Evolutionary conservation across 2,797 vertebrate genomes (phyloP), one percentile per base, ranked within the genome.

Genomic region (Channa striata): DNA sequence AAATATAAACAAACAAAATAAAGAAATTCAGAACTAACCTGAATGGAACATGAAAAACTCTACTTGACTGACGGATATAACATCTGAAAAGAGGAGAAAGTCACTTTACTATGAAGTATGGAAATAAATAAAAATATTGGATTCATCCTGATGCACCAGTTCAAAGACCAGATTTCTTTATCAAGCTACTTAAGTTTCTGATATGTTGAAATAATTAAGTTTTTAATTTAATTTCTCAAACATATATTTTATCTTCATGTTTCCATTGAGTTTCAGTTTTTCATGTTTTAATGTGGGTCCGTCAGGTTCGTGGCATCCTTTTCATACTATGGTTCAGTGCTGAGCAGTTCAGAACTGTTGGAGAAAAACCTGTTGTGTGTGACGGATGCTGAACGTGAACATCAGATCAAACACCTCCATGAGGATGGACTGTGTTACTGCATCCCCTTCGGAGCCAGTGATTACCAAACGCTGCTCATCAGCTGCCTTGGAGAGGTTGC

Each of bases 261-360:
- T 30, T 30, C n/a, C n/a, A n/a, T 8, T 14, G 0, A 11, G 4
- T 13, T 34, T 21, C 8, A 1, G 19, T 40, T 3, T 30, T 1
- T 49, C 3, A 19, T 14, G 7, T 51, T 3, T 10, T 30, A 4
- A 6, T 2, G 39, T 51, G 44, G 30, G 1, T 7, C 50, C 2
- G 12, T 11, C 78, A 99, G 98, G 97, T 95, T 99, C 3, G 97
- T 97, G 54, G 97, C 97, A 9, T 96, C 97, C 3, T 98, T 99
- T 0, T 89, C 92, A 1, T 99, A 98, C 61, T 99, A 99, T 0
- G 96, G 98, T 0, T 95, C 96, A 0, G 97, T 99, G 43, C 86
- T 99, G 91, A 94, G 96, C 81, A 96, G 97, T 0, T 93, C 97
- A 0, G 97, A 98, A 87, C 80, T 99, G 47, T 73, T 98, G 91